These are phyloP conservation scores for Globia sparganii DNA, from an alignment of 2,888 invertebrate genomes.

Conservation along the genomic window DNA sequence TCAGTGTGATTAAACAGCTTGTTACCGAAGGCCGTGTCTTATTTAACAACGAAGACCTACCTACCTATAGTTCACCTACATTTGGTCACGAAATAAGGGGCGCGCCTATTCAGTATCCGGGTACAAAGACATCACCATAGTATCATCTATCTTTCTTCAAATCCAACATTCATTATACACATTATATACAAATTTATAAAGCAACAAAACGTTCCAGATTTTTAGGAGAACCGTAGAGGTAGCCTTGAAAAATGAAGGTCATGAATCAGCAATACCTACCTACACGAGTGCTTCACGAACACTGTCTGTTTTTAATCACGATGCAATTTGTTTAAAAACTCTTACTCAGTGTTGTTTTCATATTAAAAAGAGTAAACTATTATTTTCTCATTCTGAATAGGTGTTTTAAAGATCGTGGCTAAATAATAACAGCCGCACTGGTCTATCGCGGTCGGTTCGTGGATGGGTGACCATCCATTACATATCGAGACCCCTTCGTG, in stretches of 20 bases:
- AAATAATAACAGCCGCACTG: not conserved
- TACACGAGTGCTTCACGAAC: conserved; percentile 58
- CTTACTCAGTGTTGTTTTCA: conserved; percentile 5
- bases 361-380: not conserved
- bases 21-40: no score
- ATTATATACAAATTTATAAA: conserved; percentile 31
- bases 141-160: not conserved
- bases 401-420: not conserved
- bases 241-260: conserved; percentile 60
- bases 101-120: no score
- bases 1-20: no score
- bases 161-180: no score
- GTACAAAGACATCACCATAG: no score
- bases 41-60: no score
- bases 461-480: not conserved
- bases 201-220: conserved; percentile 33
- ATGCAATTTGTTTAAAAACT: conserved; percentile 69
- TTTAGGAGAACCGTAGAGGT: conserved; percentile 55
- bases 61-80: no score
- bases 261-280: conserved; percentile 69
- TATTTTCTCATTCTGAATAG: no score
- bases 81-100: no score
- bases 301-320: conserved; percentile 70
- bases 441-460: not conserved
- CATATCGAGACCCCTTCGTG: not conserved